Percentiles rank a stretch among this genome's conserved stretches.
phyloP scores from a whole-genome alignment of 2,888 invertebrate genomes.

The Pherbina coryleti region DNA sequence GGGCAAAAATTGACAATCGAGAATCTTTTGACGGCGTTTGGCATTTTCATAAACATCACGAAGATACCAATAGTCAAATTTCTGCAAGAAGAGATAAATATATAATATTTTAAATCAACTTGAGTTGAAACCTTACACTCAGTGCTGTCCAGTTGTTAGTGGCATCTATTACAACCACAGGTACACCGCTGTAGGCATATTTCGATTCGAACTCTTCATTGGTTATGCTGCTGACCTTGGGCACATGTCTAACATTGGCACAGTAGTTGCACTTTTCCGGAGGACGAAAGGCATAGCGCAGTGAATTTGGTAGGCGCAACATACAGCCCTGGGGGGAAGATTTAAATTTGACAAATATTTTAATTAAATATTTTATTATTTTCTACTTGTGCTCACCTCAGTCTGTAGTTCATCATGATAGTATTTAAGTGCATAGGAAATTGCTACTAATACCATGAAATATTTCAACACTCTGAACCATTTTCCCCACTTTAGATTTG shows the following conservation, averaged over 20 bases:
- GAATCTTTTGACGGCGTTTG: constrained; percentile 71
- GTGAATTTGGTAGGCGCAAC: constrained; percentile 56
- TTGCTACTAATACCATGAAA: constrained; percentile 42
- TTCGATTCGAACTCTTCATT: constrained; percentile 78
- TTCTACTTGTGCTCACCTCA: constrained; percentile 40
- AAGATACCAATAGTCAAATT: constrained; percentile 87
- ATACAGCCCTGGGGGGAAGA: constrained; percentile 51
- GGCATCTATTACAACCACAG: constrained; percentile 89
- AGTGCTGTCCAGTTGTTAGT: constrained; percentile 85
- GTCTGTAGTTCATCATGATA: constrained; percentile 56
- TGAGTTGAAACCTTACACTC: constrained; percentile 64
- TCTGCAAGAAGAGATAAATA: constrained; percentile 60
- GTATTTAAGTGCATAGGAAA: constrained; percentile 45
- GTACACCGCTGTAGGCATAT: constrained; percentile 83
- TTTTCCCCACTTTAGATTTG: constrained; percentile 36
- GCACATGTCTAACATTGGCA: constrained; percentile 74
- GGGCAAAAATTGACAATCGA: constrained; percentile 92
- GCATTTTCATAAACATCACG: constrained; percentile 78
- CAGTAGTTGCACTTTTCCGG: constrained; percentile 88
- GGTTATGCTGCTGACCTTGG: constrained; percentile 77
- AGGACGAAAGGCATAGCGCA: constrained; percentile 75
- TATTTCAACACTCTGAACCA: constrained; percentile 28
- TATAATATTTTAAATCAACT: not conserved
- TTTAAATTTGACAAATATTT: not conserved
- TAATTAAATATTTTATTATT: too few species aligned